Evolutionary conservation across 2,113 vertebrate genomes (phyloP), one percentile per base, ranked within the genome.

Genomic region (Perca flavescens): DNA sequence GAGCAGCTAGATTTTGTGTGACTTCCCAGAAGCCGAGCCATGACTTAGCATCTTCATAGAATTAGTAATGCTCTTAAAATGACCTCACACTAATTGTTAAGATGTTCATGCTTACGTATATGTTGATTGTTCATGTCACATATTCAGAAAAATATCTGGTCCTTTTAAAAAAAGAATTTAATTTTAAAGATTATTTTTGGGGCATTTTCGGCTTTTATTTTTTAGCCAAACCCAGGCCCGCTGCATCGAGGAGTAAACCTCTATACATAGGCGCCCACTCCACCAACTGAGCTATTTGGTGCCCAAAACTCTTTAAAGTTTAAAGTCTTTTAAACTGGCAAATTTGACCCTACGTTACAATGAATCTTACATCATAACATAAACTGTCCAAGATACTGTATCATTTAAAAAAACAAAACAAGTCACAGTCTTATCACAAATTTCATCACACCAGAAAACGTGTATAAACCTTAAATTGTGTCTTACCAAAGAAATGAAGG

Each of bases 401-500:
- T 17, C 3, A 21, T 14, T 43, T 50, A 21, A 6, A 36, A 43
- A 43, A 43, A 40, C 0, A 40, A 10, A 43, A 43, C 5, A 46
- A 31, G 15, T 31, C 47, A 58, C 15, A 15, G 40, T 64, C 3
- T 65, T 65, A 46, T 19, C 31, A 62, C n/a, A 52, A n/a, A 62
- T 43, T 34, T 36, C 36, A 31, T 25, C n/a, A 64, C 53, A n/a
- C 53, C 9, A 67, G 6, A 54, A 6, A 68, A 56, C 22, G 19
- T 11, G 1, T 25, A 61, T 49, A 3, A 80, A 53, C 31, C 8
- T 12, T 43, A 8, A 21, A 19, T 28, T 50, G 6, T 62, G 2
- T 83, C 97, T 95, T 93, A 99, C 98, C 98, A 85, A 97, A 92
- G 87, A 99, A 96, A 85, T 99, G 98, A 4, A 99, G 96, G 77